Evolutionary conservation across 2,113 vertebrate species (phyloP).

Genomic region (Accipiter virgatus): DNA sequence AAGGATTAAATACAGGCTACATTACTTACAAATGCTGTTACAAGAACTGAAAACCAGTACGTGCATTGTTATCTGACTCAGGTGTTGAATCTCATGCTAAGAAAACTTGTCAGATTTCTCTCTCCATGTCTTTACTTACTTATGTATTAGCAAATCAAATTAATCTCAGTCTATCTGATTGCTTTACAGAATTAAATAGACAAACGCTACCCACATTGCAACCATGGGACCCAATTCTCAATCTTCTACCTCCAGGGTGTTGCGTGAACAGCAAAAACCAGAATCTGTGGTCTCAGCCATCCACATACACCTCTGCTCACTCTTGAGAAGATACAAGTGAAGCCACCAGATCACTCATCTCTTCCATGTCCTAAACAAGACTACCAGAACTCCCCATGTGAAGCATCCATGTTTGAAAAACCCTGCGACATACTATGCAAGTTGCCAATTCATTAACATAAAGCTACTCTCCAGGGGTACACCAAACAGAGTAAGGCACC

Average conservation of each 20-base stretch:
- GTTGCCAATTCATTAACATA: accelerated
- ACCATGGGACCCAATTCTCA: not conserved
- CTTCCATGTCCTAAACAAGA: not conserved
- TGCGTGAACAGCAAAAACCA: not conserved
- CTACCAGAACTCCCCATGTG: not conserved
- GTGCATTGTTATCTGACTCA: not conserved
- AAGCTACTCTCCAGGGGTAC: not conserved
- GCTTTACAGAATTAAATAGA: not conserved
- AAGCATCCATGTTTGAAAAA: not conserved
- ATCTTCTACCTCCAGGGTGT: not conserved
- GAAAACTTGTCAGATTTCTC: not conserved
- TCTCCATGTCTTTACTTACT: not conserved
- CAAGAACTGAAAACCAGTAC: not conserved
- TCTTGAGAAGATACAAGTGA: not conserved
- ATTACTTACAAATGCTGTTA: not conserved
- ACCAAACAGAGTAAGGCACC: not conserved
- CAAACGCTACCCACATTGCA: not conserved
- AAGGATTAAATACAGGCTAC: not conserved
- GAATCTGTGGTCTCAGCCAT: not conserved
- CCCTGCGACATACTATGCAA: not conserved
- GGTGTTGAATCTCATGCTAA: not conserved
- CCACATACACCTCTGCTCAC: not conserved
- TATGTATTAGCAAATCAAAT: not conserved
- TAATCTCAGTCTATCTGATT: not conserved
- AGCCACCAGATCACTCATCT: not conserved